Evolutionary conservation across 2,113 vertebrate species (phyloP).

Genomic region (Pseudopipra pipra): DNA sequence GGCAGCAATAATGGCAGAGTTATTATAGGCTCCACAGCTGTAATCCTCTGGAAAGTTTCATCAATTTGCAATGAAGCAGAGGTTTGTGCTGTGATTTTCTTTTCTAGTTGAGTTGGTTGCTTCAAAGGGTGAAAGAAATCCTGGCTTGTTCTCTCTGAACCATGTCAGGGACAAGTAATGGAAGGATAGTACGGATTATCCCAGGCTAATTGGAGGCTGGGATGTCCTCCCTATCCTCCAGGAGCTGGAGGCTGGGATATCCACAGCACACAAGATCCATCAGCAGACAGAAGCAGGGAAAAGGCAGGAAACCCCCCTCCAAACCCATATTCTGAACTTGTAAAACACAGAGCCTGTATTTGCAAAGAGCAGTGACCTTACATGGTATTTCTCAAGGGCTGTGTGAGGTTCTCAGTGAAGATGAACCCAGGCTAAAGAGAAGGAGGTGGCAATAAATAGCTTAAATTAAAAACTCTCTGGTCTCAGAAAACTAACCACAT

Average conservation of each 20-base stretch:
- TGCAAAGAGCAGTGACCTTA: background rate
- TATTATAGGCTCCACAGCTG: background rate
- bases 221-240: background rate
- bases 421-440: background rate
- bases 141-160: background rate
- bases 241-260: background rate
- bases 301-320: background rate
- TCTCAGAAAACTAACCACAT: background rate
- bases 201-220: background rate
- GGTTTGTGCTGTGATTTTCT: background rate
- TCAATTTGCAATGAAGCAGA: background rate
- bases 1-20: background rate
- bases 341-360: background rate
- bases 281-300: background rate
- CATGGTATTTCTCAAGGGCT: background rate
- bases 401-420: background rate
- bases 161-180: fast-evolving
- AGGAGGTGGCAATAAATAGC: background rate
- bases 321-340: background rate
- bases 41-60: background rate
- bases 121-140: background rate
- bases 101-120: background rate
- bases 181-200: background rate
- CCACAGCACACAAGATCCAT: background rate
- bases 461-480: background rate